A percentile compares a stretch with the other conserved stretches of the same genome.
These are phyloP conservation scores for Saturnia pavonia DNA, from an alignment of 2,888 invertebrate genomes.

Conservation along the genomic window DNA sequence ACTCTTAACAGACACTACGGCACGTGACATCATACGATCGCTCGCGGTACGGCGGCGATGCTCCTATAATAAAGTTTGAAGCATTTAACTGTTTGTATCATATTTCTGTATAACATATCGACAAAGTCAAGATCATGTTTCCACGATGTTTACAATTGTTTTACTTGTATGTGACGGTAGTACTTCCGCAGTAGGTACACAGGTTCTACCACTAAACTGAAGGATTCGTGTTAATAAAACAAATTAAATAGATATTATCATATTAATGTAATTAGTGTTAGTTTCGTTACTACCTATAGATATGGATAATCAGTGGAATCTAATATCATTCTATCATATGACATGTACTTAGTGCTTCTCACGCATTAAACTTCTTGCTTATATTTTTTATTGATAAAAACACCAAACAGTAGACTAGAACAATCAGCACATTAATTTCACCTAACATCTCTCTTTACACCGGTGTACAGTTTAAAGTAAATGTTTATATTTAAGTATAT, in stretches of 20 bases:
- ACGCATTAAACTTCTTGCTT: conserved; percentile 26
- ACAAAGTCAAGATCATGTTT: no score
- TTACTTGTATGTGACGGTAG: no score
- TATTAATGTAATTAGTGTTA: conserved; percentile 21
- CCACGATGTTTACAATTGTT: no score
- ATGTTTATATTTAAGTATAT: conserved; percentile 34
- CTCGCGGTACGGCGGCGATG: no score
- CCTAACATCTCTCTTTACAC: conserved; percentile 28
- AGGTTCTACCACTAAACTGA: not conserved
- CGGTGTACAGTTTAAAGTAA: conserved; percentile 29
- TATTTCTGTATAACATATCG: no score
- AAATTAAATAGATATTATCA: conserved; percentile 8
- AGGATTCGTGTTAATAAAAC: conserved; percentile 1
- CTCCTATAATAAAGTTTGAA: no score
- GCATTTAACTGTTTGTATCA: no score
- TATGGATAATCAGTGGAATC: conserved; percentile 20
- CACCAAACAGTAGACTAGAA: conserved; percentile 43
- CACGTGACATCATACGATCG: no score
- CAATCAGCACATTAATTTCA: conserved; percentile 37
- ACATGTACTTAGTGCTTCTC: conserved; percentile 15
- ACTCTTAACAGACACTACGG: no score
- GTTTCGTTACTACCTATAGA: conserved; percentile 16
- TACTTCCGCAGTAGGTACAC: no score
- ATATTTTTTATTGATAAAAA: conserved; percentile 21
- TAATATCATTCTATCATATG: conserved; percentile 15